Percentiles rank a stretch among this genome's conserved stretches.
phyloP scores from a whole-genome alignment of 1,140 invertebrate genomes.

The Kradibia gibbosae region DNA sequence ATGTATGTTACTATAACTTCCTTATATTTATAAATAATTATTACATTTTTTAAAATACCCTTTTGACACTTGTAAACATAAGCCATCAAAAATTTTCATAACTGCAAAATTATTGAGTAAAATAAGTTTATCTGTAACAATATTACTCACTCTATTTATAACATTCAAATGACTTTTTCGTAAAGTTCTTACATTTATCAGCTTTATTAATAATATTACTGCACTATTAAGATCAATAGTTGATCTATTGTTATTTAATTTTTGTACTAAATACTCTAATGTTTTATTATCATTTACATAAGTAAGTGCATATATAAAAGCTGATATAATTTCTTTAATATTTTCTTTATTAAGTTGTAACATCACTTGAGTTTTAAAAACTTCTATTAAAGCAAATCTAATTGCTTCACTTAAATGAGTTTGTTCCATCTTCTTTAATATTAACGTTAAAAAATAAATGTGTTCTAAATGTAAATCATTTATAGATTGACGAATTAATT shows the following conservation, averaged over 20 bases:
- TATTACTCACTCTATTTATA: neutral
- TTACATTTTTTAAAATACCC: slow-evolving; percentile 14
- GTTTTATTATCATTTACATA: neutral
- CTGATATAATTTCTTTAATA: slow-evolving; percentile 25
- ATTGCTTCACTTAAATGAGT: slow-evolving; percentile 76
- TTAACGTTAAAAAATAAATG: slow-evolving; percentile 76
- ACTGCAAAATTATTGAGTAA: neutral
- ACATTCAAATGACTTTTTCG: neutral
- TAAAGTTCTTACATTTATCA: neutral
- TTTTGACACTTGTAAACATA: neutral
- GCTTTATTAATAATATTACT: neutral
- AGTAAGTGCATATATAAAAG: neutral
- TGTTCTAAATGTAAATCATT: slow-evolving; percentile 76
- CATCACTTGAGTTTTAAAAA: slow-evolving; percentile 24
- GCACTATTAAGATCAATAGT: neutral
- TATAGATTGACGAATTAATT: slow-evolving; percentile 75
- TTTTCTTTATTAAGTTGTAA: slow-evolving; percentile 25
- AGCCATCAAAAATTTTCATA: neutral
- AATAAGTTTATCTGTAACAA: neutral
- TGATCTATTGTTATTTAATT: neutral
- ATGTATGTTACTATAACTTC: neutral
- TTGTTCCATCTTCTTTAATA: slow-evolving; percentile 69
- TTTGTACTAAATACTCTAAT: neutral
- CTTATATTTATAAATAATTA: neutral
- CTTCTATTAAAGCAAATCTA: slow-evolving; percentile 72